Conservation (phyloP, 2,113 vertebrate genomes). For the Hystrix brachyura region DNA sequence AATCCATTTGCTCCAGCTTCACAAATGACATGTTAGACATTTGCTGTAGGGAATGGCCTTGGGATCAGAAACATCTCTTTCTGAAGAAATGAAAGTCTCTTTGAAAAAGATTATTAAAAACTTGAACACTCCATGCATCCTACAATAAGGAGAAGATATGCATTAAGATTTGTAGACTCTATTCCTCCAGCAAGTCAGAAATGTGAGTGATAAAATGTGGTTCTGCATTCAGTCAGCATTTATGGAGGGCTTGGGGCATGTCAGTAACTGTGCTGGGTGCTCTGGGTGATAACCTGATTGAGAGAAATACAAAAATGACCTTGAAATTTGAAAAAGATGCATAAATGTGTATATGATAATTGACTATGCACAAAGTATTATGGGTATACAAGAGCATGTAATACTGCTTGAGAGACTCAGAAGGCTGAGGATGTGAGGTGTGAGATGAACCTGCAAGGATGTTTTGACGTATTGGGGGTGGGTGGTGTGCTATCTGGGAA, state of each 20-base stretch:
- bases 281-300: neutral
- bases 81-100: neutral
- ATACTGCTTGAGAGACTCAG: neutral
- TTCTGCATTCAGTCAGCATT: neutral
- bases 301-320: neutral
- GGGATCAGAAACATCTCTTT: slow-evolving; percentile 27
- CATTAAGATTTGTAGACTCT: neutral
- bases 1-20: slow-evolving; percentile 2
- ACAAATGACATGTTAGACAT: neutral
- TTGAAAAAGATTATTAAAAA: slow-evolving; percentile 37
- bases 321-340: neutral
- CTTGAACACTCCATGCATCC: neutral
- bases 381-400: neutral
- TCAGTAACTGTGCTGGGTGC: neutral
- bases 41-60: slow-evolving; percentile 11
- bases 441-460: neutral
- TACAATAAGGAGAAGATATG: neutral
- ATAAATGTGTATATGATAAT: neutral
- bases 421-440: neutral
- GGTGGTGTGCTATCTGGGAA: neutral
- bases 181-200: neutral
- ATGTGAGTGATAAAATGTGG: neutral
- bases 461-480: neutral
- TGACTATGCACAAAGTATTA: neutral
- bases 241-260: neutral